phyloP scores from a whole-genome alignment of 2,888 invertebrate genomes.

The Scelioninae gen. 2 region DNA sequence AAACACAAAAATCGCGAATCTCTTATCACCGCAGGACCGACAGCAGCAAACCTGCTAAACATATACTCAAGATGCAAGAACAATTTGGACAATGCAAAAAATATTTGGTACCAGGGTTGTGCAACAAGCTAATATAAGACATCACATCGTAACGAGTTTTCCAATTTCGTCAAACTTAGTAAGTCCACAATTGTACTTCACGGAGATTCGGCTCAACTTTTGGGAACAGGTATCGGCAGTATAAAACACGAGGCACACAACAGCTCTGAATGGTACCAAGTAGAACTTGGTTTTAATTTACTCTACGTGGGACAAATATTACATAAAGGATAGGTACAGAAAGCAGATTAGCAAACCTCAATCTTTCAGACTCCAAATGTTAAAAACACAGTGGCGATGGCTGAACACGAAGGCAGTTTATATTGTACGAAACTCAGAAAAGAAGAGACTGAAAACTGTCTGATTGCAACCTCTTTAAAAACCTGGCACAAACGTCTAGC shows the following conservation, averaged over 20 bases:
- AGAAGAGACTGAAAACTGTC: neutral
- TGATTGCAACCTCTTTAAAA: neutral
- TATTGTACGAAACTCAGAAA: neutral
- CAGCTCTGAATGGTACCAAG: neutral
- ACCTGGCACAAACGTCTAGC: neutral
- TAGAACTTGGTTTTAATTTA: neutral
- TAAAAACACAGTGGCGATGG: neutral
- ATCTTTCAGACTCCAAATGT: neutral
- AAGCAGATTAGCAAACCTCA: neutral
- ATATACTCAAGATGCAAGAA: too few relatives aligned
- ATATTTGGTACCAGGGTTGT: too few relatives aligned
- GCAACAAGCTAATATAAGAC: too few relatives aligned
- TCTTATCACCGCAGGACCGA: too few relatives aligned
- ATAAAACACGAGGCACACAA: neutral
- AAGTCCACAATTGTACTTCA: neutral
- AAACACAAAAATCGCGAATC: too few relatives aligned
- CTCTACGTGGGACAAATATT: neutral
- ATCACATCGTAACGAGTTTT: too few relatives aligned
- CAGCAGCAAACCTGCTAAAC: too few relatives aligned
- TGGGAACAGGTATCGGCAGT: neutral
- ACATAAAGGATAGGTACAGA: slow-evolving; percentile 1
- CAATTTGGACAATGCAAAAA: too few relatives aligned
- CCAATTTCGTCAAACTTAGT: slow-evolving; percentile 1
- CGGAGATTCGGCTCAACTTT: neutral
- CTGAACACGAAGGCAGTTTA: neutral